Evolutionary conservation across 2,888 invertebrate species (phyloP).

Genomic region (Electrophaes corylata): DNA sequence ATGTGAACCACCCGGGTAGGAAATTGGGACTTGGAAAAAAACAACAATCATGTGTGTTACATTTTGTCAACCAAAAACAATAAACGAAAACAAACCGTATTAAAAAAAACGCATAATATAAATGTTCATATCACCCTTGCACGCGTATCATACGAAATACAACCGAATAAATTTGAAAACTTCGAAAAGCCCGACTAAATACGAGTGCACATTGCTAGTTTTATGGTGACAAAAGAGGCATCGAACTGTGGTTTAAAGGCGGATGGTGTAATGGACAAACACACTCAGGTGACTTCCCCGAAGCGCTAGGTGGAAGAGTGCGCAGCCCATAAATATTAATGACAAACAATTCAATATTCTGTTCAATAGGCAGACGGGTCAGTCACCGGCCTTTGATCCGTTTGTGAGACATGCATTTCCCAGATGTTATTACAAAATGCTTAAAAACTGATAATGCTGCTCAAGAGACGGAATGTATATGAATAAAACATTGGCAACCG

Average conservation of each 20-base stretch:
- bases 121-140: background rate
- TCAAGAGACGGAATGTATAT: slow-evolving; percentile 52
- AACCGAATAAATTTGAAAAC: slow-evolving; percentile 4
- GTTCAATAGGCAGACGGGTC: slow-evolving; percentile 56
- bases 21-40: slow-evolving; percentile 55
- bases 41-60: too few species aligned
- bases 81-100: too few species aligned
- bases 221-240: slow-evolving; percentile 20
- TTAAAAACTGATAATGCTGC: slow-evolving; percentile 51
- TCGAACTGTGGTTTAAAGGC: slow-evolving; percentile 40
- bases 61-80: too few species aligned
- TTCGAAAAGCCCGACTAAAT: slow-evolving; percentile 1
- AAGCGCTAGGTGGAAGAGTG: slow-evolving; percentile 68
- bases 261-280: slow-evolving; percentile 66
- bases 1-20: slow-evolving; percentile 45
- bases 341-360: slow-evolving; percentile 72
- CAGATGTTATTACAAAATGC: slow-evolving; percentile 71
- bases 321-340: slow-evolving; percentile 79
- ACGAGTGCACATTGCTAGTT: slow-evolving; percentile 44
- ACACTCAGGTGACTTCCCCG: slow-evolving; percentile 68
- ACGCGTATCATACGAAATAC: slow-evolving; percentile 1
- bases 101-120: background rate
- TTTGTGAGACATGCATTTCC: slow-evolving; percentile 71
- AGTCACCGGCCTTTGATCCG: slow-evolving; percentile 75
- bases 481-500: slow-evolving; percentile 56